Evolutionary conservation across 2,797 vertebrate species (phyloP), one percentile per base, ranked within the genome.

Genomic region (Hybognathus amarus): DNA sequence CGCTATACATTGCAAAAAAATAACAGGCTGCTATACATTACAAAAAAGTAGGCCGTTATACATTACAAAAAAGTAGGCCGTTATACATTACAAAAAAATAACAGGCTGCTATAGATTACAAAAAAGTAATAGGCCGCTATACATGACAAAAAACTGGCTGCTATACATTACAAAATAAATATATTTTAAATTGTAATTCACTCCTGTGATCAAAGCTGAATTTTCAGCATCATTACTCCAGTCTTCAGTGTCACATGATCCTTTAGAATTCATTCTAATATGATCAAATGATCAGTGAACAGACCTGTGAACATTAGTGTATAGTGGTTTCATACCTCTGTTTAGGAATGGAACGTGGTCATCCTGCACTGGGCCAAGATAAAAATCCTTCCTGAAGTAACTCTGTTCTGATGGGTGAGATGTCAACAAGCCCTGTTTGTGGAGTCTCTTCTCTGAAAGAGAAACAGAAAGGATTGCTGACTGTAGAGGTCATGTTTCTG

Each of bases 311-410:
- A n/a, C 11, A n/a, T 6, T n/a, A 22, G 2, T 50, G 9, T 22
- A 20, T 33, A 20, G 0, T 8, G 33, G 24, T 64, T 24, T 24
- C 90, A 89, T 76, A 96, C 97, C 96, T 93, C 88, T 92, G 75
- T 92, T 94, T 56, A 97, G 93, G 92, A 99, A 99, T 12, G 97
- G 97, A 33, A 96, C 80, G 54, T 99, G 97, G 86, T 98, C 97
- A 0, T 98, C 97, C 85, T 98, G 96, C 0, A 98, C 95, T 0
- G 95, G 93, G 12, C 96, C 94, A 0, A 94, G 94, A 88, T 92
- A 94, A 52, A 96, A 88, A 15, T 96, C 94, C 2, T 94, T 94
- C 85, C 95, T 95, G 90, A 96, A 97, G 86, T 96, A 97, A 5
- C 92, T 93, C 90, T 96, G 94, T 85, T 96, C 94, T 6, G 86